phyloP scores from a whole-genome alignment of 2,888 invertebrate species.

The Leistus spinibarbis region DNA sequence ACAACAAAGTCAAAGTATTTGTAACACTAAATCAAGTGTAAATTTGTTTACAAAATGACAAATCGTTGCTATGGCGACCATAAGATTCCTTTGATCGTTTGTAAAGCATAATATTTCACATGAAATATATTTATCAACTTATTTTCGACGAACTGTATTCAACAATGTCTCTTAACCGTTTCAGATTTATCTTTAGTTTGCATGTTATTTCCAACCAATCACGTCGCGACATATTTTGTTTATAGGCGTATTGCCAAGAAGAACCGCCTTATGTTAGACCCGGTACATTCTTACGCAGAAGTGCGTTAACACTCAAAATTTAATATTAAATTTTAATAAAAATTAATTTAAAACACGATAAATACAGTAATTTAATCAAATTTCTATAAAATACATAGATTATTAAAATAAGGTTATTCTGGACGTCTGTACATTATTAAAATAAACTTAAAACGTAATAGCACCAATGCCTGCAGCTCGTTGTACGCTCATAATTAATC shows the following conservation, averaged over 20 bases:
- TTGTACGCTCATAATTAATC: too few relatives aligned
- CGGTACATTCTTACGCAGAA: neutral
- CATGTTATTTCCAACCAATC: neutral
- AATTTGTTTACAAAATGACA: conserved; percentile 1
- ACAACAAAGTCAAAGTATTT: too few relatives aligned
- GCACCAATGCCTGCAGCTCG: too few relatives aligned
- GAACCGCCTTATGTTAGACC: neutral
- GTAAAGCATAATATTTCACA: neutral
- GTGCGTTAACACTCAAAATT: neutral
- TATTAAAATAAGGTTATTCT: too few relatives aligned
- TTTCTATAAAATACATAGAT: too few relatives aligned
- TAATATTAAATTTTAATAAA: too few relatives aligned
- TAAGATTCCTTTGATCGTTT: neutral
- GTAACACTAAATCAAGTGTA: too few relatives aligned
- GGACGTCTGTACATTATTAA: too few relatives aligned
- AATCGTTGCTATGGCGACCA: neutral
- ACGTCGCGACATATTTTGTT: conserved; percentile 4
- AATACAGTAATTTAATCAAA: too few relatives aligned
- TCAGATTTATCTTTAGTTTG: neutral
- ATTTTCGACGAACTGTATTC: neutral
- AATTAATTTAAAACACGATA: too few relatives aligned
- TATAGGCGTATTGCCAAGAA: conserved; percentile 3
- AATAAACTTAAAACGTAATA: too few relatives aligned
- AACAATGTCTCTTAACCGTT: neutral
- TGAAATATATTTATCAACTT: neutral